Evolutionary conservation across 2,113 vertebrate species (phyloP).

Genomic region (Phylloscopus trochilus): DNA sequence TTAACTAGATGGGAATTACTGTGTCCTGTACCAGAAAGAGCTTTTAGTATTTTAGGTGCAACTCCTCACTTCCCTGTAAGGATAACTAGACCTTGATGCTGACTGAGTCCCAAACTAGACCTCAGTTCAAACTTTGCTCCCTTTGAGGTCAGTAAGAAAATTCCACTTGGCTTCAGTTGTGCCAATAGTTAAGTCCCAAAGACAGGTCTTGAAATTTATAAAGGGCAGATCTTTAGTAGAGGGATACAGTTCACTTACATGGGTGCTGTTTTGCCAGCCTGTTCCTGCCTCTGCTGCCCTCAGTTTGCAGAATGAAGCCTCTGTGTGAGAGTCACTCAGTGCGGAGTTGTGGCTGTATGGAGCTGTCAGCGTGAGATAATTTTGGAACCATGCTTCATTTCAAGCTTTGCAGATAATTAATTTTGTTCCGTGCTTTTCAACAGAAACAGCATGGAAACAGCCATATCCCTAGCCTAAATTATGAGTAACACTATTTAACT

Average conservation of each 20-base stretch:
- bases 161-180: background rate
- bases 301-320: background rate
- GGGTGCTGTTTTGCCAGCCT: fast-evolving
- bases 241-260: background rate
- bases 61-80: background rate
- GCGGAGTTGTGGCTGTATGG: background rate
- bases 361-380: background rate
- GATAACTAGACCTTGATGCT: background rate
- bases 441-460: constrained; percentile 16
- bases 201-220: background rate
- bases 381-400: background rate
- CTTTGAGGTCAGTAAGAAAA: background rate
- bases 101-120: background rate
- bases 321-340: background rate
- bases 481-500: constrained; percentile 15
- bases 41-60: background rate
- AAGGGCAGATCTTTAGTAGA: background rate
- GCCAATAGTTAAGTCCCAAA: background rate
- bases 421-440: background rate
- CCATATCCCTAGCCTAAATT: background rate
- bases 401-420: background rate
- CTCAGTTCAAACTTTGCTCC: background rate
- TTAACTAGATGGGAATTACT: background rate
- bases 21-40: background rate
- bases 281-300: background rate